These are phyloP conservation scores for Bovichtus diacanthus DNA, from an alignment of 2,797 vertebrate genomes.

Conservation along the genomic window DNA sequence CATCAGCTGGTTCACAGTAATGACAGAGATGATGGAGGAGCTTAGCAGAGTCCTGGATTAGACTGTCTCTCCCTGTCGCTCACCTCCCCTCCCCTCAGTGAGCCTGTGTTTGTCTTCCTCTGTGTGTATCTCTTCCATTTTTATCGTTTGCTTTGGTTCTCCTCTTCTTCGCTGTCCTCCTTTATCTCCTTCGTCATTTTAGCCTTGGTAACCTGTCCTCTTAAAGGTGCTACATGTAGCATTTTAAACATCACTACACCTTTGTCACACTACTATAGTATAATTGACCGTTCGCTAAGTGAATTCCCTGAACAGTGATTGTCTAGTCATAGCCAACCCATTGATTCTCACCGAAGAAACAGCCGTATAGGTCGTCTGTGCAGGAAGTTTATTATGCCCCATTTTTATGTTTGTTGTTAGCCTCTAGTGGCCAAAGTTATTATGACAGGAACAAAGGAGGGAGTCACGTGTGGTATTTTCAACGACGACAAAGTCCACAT, in stretches of 20 bases:
- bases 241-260: not conserved
- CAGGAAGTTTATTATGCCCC: too few relatives aligned
- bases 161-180: not conserved
- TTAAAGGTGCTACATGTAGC: not conserved
- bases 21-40: constrained; percentile 67
- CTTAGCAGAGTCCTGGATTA: constrained; percentile 59
- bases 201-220: not conserved
- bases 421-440: too few relatives aligned
- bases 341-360: too few relatives aligned
- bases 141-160: constrained; percentile 25
- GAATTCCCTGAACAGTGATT: not conserved
- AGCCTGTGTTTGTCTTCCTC: constrained; percentile 13
- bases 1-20: constrained; percentile 62
- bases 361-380: too few relatives aligned
- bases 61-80: constrained; percentile 38
- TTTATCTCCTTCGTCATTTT: not conserved
- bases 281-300: not conserved
- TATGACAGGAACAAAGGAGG: too few relatives aligned
- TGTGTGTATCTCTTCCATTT: constrained; percentile 19
- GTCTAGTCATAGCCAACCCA: not conserved
- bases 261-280: not conserved
- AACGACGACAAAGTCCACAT: too few relatives aligned
- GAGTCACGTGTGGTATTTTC: not conserved
- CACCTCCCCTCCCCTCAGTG: constrained; percentile 21
- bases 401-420: too few relatives aligned